Evolutionary conservation across 92 coral and sea anemone species (phyloP).

Genomic region (Porites evermanni): DNA sequence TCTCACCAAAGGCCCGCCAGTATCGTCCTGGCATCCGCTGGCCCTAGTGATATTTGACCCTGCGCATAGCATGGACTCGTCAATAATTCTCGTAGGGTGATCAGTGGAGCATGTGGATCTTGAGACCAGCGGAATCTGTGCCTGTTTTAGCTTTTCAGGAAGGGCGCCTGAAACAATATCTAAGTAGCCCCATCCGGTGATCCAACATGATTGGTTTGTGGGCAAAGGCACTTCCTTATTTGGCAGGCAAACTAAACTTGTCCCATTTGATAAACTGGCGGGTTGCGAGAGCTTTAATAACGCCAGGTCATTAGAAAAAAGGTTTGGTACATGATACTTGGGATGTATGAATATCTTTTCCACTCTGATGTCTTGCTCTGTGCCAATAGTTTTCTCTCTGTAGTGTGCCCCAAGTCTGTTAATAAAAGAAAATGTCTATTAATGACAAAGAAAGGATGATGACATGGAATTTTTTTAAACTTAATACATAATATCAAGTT

Average conservation of each 20-base stretch:
- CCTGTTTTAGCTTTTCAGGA: constrained; percentile 59
- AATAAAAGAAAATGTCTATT: background rate
- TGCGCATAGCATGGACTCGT: constrained; percentile 80
- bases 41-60: constrained; percentile 48
- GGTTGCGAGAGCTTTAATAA: constrained; percentile 57
- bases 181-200: constrained; percentile 57
- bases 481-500: no score
- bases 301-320: constrained; percentile 67
- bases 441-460: background rate
- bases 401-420: constrained; percentile 62
- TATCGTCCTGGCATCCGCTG: constrained; percentile 77
- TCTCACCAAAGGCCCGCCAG: constrained; percentile 79
- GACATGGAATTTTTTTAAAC: no score
- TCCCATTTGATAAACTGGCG: constrained; percentile 38
- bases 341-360: constrained; percentile 53
- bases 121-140: constrained; percentile 55
- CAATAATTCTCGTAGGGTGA: constrained; percentile 48
- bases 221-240: constrained; percentile 27
- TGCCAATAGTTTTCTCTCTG: constrained; percentile 26
- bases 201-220: constrained; percentile 47
- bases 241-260: constrained; percentile 61
- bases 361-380: constrained; percentile 59
- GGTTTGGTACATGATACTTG: constrained; percentile 35
- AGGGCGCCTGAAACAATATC: constrained; percentile 48
- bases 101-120: constrained; percentile 56